These are phyloP conservation scores for Gavialis gangeticus DNA, from an alignment of 2,113 vertebrate species.

Conservation along the genomic window DNA sequence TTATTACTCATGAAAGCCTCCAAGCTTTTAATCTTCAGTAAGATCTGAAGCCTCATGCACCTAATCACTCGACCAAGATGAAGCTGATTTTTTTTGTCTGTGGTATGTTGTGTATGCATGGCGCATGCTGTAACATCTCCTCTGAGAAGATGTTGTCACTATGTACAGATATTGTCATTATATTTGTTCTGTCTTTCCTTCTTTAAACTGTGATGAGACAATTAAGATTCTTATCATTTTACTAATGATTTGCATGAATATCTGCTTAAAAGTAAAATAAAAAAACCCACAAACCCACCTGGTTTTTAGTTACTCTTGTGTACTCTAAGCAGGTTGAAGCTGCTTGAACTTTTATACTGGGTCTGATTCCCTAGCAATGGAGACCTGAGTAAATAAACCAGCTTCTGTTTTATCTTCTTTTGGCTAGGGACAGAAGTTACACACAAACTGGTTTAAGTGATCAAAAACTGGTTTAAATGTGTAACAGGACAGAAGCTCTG, in stretches of 20 bases:
- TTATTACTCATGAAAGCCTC: conserved; percentile 33
- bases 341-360: not conserved
- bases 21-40: conserved; percentile 12
- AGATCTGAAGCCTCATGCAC: conserved; percentile 32
- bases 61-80: conserved; percentile 28
- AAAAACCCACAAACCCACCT: not conserved
- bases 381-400: no score
- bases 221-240: not conserved
- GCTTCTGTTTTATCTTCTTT: no score
- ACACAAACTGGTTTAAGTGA: no score
- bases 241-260: not conserved
- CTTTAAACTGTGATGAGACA: conserved; percentile 6
- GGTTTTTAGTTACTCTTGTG: not conserved
- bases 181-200: conserved; percentile 49
- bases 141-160: conserved; percentile 56
- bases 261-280: not conserved
- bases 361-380: not conserved
- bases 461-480: no score
- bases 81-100: conserved; percentile 23
- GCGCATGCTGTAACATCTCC: conserved; percentile 1
- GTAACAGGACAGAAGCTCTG: no score
- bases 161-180: conserved; percentile 51
- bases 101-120: conserved; percentile 8
- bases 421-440: no score
- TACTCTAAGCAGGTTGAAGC: not conserved